These are phyloP conservation scores for Tokudaia muenninki DNA, from an alignment of 2,797 vertebrate species.

Conservation along the genomic window DNA sequence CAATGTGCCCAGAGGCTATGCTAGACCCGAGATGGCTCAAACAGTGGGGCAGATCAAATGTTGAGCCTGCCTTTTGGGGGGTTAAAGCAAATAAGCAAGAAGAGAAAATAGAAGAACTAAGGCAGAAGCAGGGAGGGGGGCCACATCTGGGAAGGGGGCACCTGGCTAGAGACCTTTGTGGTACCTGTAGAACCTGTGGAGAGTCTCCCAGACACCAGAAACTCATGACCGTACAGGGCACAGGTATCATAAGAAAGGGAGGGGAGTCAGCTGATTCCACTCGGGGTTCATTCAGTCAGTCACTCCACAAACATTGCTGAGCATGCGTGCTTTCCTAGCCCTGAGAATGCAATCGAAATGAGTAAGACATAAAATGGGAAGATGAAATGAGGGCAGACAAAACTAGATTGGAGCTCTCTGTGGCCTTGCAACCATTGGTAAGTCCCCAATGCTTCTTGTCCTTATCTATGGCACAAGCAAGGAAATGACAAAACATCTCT, in stretches of 20 bases:
- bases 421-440: not conserved
- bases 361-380: not conserved
- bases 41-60: slow-evolving; percentile 7
- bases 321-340: not conserved
- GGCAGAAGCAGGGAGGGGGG: not conserved
- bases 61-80: not conserved
- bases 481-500: slow-evolving; percentile 4
- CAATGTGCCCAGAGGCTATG: slow-evolving; percentile 12
- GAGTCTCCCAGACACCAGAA: not conserved
- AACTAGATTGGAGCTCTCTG: not conserved
- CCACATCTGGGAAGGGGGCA: not conserved
- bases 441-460: not conserved
- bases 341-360: not conserved
- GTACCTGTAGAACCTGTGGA: not conserved
- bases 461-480: not conserved
- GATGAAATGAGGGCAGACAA: not conserved
- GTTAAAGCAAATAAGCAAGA: not conserved
- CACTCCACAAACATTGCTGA: not conserved
- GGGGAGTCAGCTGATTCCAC: not conserved
- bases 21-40: slow-evolving; percentile 21
- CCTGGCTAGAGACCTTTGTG: not conserved
- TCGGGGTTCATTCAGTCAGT: not conserved
- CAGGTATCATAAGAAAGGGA: not conserved
- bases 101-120: not conserved
- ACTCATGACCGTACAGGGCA: not conserved